phyloP scores from a whole-genome alignment of 2,113 vertebrate genomes.

The Aythya baeri region DNA sequence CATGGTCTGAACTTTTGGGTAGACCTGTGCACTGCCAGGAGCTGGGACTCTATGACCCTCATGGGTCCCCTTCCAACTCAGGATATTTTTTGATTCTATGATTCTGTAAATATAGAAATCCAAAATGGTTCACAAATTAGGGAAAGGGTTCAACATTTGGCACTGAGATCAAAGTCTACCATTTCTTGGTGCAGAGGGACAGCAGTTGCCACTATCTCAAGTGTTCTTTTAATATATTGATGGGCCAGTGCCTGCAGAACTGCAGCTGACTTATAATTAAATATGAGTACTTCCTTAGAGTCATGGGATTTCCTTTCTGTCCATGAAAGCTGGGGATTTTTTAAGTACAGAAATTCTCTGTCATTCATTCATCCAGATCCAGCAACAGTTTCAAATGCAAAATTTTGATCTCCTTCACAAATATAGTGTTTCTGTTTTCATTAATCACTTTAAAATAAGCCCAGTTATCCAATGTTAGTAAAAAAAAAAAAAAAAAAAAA shows the following conservation, averaged over 20 bases:
- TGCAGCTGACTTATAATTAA: not conserved
- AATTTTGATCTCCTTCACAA: not conserved
- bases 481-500: too few relatives aligned
- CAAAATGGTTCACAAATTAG: not conserved
- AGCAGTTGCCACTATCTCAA: not conserved
- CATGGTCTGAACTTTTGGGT: too few relatives aligned
- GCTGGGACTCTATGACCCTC: too few relatives aligned
- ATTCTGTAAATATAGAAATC: not conserved
- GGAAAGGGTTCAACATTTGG: not conserved
- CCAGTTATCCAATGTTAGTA: not conserved
- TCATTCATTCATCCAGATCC: not conserved
- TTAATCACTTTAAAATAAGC: not conserved
- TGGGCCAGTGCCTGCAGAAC: not conserved
- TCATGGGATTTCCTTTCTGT: not conserved
- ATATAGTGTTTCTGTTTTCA: not conserved
- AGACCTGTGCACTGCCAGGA: too few relatives aligned
- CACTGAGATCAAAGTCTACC: not conserved
- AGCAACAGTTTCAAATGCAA: not conserved
- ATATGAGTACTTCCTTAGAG: not conserved
- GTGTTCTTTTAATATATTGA: not conserved
- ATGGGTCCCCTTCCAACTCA: too few relatives aligned
- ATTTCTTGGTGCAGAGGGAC: not conserved
- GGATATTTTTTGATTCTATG: too few relatives aligned
- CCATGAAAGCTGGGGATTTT: not conserved
- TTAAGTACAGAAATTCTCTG: not conserved